Evolutionary conservation across 64 coral and sea anemone genomes (phyloP).

Genomic region (Stylophora pistillata): DNA sequence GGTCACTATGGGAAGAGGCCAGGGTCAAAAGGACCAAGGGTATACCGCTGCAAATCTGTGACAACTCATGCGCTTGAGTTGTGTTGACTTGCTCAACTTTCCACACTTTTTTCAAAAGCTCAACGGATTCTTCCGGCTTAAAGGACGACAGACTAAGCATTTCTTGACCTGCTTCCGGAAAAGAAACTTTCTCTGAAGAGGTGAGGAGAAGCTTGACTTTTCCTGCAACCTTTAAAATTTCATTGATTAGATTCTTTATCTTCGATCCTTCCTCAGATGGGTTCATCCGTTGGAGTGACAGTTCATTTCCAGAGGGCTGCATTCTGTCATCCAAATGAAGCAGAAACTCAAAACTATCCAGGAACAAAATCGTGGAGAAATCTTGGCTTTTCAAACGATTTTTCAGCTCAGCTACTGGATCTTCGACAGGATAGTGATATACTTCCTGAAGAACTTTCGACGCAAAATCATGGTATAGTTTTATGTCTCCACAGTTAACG

Average conservation of each 20-base stretch:
- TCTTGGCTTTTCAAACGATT: not conserved
- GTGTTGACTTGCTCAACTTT: not conserved
- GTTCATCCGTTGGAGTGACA: not conserved
- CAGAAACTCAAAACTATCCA: conserved; percentile 25
- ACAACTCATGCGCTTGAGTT: not conserved
- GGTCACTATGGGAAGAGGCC: not conserved
- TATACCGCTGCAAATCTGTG: conserved; percentile 5
- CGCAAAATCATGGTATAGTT: not conserved
- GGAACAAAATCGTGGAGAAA: not conserved
- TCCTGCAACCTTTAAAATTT: not conserved
- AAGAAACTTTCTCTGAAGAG: not conserved
- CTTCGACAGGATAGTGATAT: not conserved
- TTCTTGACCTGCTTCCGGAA: not conserved
- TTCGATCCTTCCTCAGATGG: not conserved
- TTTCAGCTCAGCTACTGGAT: not conserved
- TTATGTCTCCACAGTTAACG: not conserved
- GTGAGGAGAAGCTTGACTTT: conserved; percentile 16
- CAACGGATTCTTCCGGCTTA: not conserved
- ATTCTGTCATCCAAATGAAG: not conserved
- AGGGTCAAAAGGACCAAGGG: conserved; percentile 16
- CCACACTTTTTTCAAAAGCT: not conserved
- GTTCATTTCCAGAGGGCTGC: no score
- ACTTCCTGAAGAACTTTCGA: not conserved
- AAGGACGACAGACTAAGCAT: not conserved
- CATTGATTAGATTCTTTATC: not conserved